These are phyloP conservation scores for Benthosema pterotum DNA, from an alignment of 2,797 vertebrate genomes.

Conservation along the genomic window DNA sequence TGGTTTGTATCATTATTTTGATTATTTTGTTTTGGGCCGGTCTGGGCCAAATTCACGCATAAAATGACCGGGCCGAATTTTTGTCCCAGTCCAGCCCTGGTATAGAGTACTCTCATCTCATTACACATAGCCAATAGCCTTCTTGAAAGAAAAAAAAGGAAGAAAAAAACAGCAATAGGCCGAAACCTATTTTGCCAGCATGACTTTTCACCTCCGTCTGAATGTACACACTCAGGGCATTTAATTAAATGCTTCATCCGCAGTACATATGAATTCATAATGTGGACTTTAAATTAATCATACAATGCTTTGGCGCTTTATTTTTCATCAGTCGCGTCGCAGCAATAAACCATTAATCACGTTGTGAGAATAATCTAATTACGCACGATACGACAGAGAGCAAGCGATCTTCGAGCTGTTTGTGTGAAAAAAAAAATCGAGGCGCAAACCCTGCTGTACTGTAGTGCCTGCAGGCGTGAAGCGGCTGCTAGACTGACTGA, in stretches of 20 bases:
- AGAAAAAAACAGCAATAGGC: too few species aligned
- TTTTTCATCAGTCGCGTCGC: too few species aligned
- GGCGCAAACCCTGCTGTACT: slow-evolving; percentile 59
- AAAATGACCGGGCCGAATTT: too few species aligned
- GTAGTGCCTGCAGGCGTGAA: slow-evolving; percentile 24
- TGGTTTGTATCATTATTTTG: too few species aligned
- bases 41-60: too few species aligned
- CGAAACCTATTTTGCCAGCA: slow-evolving; percentile 51
- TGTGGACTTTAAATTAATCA: slow-evolving; percentile 58
- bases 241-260: slow-evolving; percentile 56
- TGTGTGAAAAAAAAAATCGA: slow-evolving; percentile 66
- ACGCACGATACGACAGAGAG: slow-evolving; percentile 39
- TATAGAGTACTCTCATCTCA: slow-evolving; percentile 61
- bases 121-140: slow-evolving; percentile 46
- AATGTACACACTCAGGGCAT: slow-evolving; percentile 35
- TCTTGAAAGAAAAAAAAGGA: slow-evolving; percentile 44
- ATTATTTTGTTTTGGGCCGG: too few species aligned
- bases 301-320: slow-evolving; percentile 26
- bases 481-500: too few species aligned
- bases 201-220: slow-evolving; percentile 60
- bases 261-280: slow-evolving; percentile 43
- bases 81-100: too few species aligned
- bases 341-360: too few species aligned
- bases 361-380: slow-evolving; percentile 45
- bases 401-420: slow-evolving; percentile 44